Conservation (phyloP, 2,113 vertebrate genomes). For the Drymodes brunneopygia region DNA sequence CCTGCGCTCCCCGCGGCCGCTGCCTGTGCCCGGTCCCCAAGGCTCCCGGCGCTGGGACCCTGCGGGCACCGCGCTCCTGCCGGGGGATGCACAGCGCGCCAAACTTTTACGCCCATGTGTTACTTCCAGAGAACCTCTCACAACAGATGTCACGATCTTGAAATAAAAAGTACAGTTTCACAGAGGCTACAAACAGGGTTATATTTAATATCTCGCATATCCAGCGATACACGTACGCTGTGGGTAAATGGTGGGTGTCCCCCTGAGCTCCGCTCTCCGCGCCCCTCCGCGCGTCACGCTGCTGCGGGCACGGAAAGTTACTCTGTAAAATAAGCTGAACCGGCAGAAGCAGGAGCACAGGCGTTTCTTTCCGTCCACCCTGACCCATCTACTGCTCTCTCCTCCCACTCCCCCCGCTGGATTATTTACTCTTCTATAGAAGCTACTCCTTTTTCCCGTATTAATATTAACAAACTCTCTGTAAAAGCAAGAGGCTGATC, state of each 20-base stretch:
- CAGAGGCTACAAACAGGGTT: not conserved
- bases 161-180: not conserved
- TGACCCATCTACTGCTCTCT: not conserved
- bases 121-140: not conserved
- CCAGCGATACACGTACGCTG: fast-evolving
- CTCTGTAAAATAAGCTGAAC: not conserved
- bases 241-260: not conserved
- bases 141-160: not conserved
- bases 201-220: fast-evolving
- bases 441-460: conserved; percentile 41
- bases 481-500: conserved; percentile 47
- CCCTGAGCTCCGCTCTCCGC: not conserved
- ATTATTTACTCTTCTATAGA: conserved; percentile 47
- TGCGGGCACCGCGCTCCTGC: not conserved
- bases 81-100: fast-evolving
- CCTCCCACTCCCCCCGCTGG: conserved; percentile 6
- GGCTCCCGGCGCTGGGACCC: not conserved
- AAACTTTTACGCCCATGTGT: not conserved
- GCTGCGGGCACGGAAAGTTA: not conserved
- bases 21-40: fast-evolving
- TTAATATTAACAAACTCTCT: conserved; percentile 61
- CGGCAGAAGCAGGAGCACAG: not conserved
- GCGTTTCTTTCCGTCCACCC: not conserved
- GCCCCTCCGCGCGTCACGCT: not conserved
- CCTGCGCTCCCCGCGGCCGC: not conserved